Conservation (phyloP, 2,888 invertebrate species). For the Pelosia muscerda region DNA sequence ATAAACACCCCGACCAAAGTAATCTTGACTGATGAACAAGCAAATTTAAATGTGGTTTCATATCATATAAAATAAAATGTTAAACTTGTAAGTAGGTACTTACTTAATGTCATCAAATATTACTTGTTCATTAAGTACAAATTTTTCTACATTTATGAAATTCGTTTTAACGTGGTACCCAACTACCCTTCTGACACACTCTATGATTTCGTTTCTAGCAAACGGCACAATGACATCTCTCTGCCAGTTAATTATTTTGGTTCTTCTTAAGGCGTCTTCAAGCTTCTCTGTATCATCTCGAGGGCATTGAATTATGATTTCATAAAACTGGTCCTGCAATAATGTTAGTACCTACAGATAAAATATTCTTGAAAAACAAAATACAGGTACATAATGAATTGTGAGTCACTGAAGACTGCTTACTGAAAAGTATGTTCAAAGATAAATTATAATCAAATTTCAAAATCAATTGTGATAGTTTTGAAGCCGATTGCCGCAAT, state of each 20-base stretch:
- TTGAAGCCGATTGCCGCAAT: no score
- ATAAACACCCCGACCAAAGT: no score
- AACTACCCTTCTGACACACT: conserved; percentile 3
- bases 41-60: no score
- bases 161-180: not conserved
- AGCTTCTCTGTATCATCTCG: conserved; percentile 55
- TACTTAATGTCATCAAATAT: conserved; percentile 8
- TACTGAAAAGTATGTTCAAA: no score
- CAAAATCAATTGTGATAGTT: no score
- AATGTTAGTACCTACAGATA: not conserved
- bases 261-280: conserved; percentile 57
- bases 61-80: no score
- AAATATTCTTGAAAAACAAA: no score
- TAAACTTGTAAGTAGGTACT: not conserved
- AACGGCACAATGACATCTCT: conserved; percentile 49
- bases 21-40: no score
- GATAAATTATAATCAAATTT: no score
- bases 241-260: conserved; percentile 60
- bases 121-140: conserved; percentile 4
- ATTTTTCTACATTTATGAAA: not conserved
- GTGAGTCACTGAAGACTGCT: no score
- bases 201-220: conserved; percentile 46
- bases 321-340: conserved; percentile 54
- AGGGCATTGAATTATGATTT: conserved; percentile 60
- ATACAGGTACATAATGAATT: no score